Evolutionary conservation across 2,888 invertebrate species (phyloP), one percentile per base, ranked within the genome.

Genomic region (Epiblema foenella): DNA sequence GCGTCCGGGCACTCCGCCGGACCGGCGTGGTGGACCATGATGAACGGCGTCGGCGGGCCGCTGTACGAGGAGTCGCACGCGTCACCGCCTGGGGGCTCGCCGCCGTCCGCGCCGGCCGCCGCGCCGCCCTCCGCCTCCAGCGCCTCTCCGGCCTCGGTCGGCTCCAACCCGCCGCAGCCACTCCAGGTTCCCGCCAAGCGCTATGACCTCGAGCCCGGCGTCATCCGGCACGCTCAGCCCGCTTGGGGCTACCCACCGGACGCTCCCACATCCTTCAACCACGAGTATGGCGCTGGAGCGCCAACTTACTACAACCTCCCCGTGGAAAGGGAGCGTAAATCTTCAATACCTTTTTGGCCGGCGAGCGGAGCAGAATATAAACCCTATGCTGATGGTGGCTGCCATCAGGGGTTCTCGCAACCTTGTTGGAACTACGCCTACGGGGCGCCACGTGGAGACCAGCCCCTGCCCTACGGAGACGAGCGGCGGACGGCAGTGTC

Each of bases 161-260:
- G 95, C 85, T 95, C 95, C 85, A 95, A 96, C 90, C 95, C 96
- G 73, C 95, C 96, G 74, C 95, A 96, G 83, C 97, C 97, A 75
- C 94, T 98, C 76, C 98, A 98, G 94, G 98, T 98, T 91, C 98
- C 98, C 77, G 98, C 98, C 83, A 98, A 98, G 91, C 95, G 97
- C 79, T 96, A 94, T 85, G 93, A 94, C 77, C 94, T 94, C 73
- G 95, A 95, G 83, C 95, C 95, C 65, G 95, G 96, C 58, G 97
- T 97, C 82, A 97, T 97, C 83, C 94, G 97, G 77, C 96, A 97
- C 91, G 95, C 96, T 79, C 96, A 95, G 78, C 95, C 94, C 78
- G 94, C 95, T 74, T 96, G 96, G 96, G 96, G 95, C 81, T 96
- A 96, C 87, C 95, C 96, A 39, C 96, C 96, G 0, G 95, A 95